These are phyloP conservation scores for Epicampocera succincta DNA, from an alignment of 2,888 invertebrate genomes.

Conservation along the genomic window DNA sequence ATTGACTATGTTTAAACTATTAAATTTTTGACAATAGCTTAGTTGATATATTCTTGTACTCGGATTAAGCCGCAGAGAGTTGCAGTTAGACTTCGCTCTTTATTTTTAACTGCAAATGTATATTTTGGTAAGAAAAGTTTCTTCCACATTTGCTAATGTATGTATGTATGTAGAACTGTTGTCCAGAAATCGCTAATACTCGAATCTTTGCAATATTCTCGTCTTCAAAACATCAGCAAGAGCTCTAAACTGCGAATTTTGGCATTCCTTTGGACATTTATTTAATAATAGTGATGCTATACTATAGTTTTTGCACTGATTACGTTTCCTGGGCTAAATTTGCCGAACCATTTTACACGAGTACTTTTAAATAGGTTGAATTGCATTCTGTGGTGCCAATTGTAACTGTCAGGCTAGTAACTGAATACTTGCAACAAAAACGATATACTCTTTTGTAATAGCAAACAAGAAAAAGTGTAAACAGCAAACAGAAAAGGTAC, in stretches of 20 bases:
- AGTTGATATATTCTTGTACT: too few relatives aligned
- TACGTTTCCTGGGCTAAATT: too few relatives aligned
- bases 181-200: too few relatives aligned
- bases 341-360: background rate
- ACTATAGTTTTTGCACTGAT: background rate
- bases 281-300: background rate
- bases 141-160: too few relatives aligned
- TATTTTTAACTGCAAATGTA: too few relatives aligned
- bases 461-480: background rate
- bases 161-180: too few relatives aligned
- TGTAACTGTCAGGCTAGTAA: background rate
- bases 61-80: too few relatives aligned
- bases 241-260: background rate
- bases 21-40: too few relatives aligned
- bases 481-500: background rate
- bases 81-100: too few relatives aligned
- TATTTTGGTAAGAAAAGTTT: too few relatives aligned
- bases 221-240: background rate
- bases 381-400: too few relatives aligned
- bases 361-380: background rate
- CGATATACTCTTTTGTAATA: conserved; percentile 5
- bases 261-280: background rate
- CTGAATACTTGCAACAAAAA: background rate
- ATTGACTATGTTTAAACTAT: too few relatives aligned
- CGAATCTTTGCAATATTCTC: background rate